Evolutionary conservation across 2,888 invertebrate species (phyloP), one percentile per base, ranked within the genome.

Genomic region (Cerastis rubricosa): DNA sequence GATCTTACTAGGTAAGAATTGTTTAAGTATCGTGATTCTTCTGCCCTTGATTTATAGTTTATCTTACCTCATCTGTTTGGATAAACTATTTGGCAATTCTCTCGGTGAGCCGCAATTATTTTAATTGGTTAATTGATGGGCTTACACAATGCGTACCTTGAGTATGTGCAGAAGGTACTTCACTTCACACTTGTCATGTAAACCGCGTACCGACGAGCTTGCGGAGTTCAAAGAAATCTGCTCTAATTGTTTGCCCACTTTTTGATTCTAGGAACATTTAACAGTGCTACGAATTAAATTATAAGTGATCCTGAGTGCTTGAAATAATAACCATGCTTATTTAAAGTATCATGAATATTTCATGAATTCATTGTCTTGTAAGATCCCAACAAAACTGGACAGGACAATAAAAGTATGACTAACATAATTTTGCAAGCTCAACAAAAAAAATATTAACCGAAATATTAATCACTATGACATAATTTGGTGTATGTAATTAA

Each of bases 1-100:
- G 99, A 99, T 94, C 96, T 99, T 19, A 99, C 99, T 71, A 98
- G 98, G 98, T 98, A 94, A 93, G 86, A 79, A 83, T 83, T 90
- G 80, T 88, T 87, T 81, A n/a, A n/a, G n/a, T n/a, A 85, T 92
- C 94, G 94, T 96, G 95, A 90, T 90, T 51, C 77, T 85, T 71
- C 81, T 93, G 95, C 93, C 96, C 95, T 96, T 95, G 95, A 89
- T 93, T 89, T 73, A 81, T 79, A 64, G 78, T 88, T 81, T 84
- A 81, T 78, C 82, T 88, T 88, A 85, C 78, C 83, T 87, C 86
- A 87, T 87, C 76, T 88, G 80, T 88, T 88, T 88, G 78, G 80
- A 78, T 84, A 80, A 85, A 83, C 68, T 76, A 83, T 91, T 91
- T 91, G 90, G 91, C 90, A 91, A 90, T 90, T 35, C 2, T 84